Evolutionary conservation across 2,113 vertebrate genomes (phyloP), one percentile per base, ranked within the genome.

Genomic region (Uropsilus gracilis): DNA sequence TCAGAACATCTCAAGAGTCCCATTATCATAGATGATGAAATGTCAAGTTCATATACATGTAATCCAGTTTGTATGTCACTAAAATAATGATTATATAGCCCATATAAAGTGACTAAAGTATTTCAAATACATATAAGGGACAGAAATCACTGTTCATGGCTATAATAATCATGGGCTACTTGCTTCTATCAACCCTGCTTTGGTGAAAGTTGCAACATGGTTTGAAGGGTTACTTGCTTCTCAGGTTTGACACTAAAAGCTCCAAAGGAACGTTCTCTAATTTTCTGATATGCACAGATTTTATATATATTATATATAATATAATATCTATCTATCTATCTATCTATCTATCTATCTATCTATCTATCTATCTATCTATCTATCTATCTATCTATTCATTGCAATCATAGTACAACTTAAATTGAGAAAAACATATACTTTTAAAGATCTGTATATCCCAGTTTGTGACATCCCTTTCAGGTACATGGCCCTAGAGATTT

Each of bases 171-270:
- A 30, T 34, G 87, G 14, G 3, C 68, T 12, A 17, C 30, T 59
- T 61, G 34, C 42, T 37, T 32, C 30, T 18, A 4, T 34, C 42
- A 73, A 3, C 1, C 26, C 30, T n/a, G 9, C 14, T 37, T 13
- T 17, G 46, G 50, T 10, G 3, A 37, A 7, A n/a, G 18, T 39
- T 3, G 11, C 0, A 39, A 1, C 57, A 11, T 44, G 24, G 26
- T 32, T 6, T 53, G 16, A 53, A 3, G 50, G 50, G 20, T 6
- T 18, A 18, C 6, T 18, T 53, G n/a, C n/a, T 50, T 50, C 64
- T 37, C 26, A 63, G 11, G 2, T 0, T 30, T n/a, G 2, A 8
- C 73, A 13, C 7, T 5, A 2, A 11, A 61, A 12, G 3, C n/a
- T 34, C 18, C 30, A 8, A 20, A 42, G 39, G 30, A 77, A 53